A percentile compares a stretch with the other conserved stretches of the same genome.
phyloP scores from a whole-genome alignment of 1,140 invertebrate species.

The Drosophila malerkotliana region DNA sequence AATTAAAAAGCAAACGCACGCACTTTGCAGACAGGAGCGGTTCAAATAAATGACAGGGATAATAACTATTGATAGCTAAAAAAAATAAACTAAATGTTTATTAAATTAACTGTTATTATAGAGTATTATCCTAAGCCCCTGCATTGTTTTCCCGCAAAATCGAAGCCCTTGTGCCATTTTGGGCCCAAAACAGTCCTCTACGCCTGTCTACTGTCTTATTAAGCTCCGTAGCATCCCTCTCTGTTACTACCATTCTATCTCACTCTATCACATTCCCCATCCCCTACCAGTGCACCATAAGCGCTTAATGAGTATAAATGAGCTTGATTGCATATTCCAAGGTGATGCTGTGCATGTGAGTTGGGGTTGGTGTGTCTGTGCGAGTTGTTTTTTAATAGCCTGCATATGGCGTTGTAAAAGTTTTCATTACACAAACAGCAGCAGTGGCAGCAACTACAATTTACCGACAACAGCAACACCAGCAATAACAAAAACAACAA shows the following conservation, averaged over 20 bases:
- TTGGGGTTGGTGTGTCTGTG: slow-evolving; percentile 36
- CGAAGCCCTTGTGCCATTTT: slow-evolving; percentile 1
- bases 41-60: neutral
- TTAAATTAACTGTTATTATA: neutral
- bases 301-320: slow-evolving; percentile 81
- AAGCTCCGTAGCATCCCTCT: slow-evolving; percentile 24
- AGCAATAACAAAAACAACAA: slow-evolving; percentile 22
- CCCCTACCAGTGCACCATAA: slow-evolving; percentile 58
- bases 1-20: slow-evolving; percentile 34
- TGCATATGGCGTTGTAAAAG: slow-evolving; percentile 82
- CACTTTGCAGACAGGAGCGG: slow-evolving; percentile 35
- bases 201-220: slow-evolving; percentile 2
- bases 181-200: slow-evolving; percentile 12
- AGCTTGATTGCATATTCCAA: slow-evolving; percentile 80
- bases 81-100: neutral
- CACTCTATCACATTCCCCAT: slow-evolving; percentile 6
- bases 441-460: slow-evolving; percentile 47
- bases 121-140: neutral
- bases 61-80: too few species aligned
- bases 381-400: slow-evolving; percentile 75
- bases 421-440: slow-evolving; percentile 81
- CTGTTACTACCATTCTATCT: slow-evolving; percentile 8
- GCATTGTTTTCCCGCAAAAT: neutral
- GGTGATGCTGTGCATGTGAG: slow-evolving; percentile 30
- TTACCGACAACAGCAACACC: slow-evolving; percentile 30